phyloP scores from a whole-genome alignment of 2,888 invertebrate genomes.

The Apamea crenata region DNA sequence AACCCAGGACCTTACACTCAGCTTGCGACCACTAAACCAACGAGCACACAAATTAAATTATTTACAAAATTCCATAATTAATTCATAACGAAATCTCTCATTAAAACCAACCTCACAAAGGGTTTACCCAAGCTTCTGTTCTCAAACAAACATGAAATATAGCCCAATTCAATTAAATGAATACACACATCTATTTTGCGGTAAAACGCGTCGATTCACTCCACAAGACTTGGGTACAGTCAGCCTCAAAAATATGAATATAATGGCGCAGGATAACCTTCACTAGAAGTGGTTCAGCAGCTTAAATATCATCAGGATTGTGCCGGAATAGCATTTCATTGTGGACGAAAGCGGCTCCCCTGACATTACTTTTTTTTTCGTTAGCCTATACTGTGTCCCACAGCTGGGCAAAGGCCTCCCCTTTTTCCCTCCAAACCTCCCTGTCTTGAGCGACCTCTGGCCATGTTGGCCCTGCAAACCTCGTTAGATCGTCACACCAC shows the following conservation, averaged over 20 bases:
- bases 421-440: too few relatives aligned
- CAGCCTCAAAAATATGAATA: too few relatives aligned
- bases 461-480: too few relatives aligned
- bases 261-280: background rate
- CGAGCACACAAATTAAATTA: background rate
- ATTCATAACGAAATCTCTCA: background rate
- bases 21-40: background rate
- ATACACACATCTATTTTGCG: constrained; percentile 12
- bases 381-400: too few relatives aligned
- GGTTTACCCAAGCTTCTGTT: background rate
- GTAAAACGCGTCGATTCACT: constrained; percentile 18
- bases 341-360: too few relatives aligned
- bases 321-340: background rate
- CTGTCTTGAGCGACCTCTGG: too few relatives aligned
- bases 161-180: constrained; percentile 27
- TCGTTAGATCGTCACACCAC: too few relatives aligned
- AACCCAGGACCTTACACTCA: background rate
- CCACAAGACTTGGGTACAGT: background rate
- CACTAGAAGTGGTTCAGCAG: background rate
- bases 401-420: too few relatives aligned
- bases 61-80: background rate
- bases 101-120: constrained; percentile 6
- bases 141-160: constrained; percentile 11
- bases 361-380: too few relatives aligned
- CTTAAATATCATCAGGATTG: background rate